phyloP scores from a whole-genome alignment of 1,140 invertebrate species.

The Hirudo medicinalis region DNA sequence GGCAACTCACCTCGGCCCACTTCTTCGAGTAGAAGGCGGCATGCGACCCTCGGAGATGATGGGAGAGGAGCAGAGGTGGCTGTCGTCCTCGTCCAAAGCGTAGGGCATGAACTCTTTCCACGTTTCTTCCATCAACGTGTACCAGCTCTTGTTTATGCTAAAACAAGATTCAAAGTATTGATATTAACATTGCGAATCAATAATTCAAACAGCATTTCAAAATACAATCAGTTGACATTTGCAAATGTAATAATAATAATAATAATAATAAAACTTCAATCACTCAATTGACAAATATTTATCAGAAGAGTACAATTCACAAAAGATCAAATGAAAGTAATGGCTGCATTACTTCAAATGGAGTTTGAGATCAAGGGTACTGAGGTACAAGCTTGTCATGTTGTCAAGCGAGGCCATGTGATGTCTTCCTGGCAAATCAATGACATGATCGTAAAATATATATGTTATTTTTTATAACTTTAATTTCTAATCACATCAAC shows the following conservation, averaged over 20 bases:
- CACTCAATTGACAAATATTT: too few relatives aligned
- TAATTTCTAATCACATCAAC: too few relatives aligned
- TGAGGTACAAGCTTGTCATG: slow-evolving; percentile 61
- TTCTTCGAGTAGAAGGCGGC: slow-evolving; percentile 42
- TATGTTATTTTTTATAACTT: too few relatives aligned
- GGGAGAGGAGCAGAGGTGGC: slow-evolving; percentile 63
- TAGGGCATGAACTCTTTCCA: slow-evolving; percentile 65
- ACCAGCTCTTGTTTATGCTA: slow-evolving; percentile 46
- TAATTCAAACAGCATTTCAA: too few relatives aligned
- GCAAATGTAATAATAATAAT: slow-evolving; percentile 23
- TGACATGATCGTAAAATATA: too few relatives aligned
- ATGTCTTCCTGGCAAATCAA: slow-evolving; percentile 42
- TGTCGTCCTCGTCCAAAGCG: slow-evolving; percentile 58
- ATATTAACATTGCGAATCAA: too few relatives aligned
- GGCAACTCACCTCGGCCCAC: slow-evolving; percentile 38
- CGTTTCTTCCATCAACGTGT: slow-evolving; percentile 55
- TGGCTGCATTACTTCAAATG: slow-evolving; percentile 50
- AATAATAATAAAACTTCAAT: slow-evolving; percentile 17
- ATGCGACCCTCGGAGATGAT: slow-evolving; percentile 38
- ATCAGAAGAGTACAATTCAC: too few relatives aligned
- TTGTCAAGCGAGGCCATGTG: slow-evolving; percentile 66
- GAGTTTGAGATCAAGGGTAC: slow-evolving; percentile 69
- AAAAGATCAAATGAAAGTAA: too few relatives aligned
- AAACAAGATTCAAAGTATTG: neutral
- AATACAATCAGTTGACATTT: too few relatives aligned